Evolutionary conservation across 2,113 vertebrate species (phyloP).

Genomic region (Mormyrus lacerda): DNA sequence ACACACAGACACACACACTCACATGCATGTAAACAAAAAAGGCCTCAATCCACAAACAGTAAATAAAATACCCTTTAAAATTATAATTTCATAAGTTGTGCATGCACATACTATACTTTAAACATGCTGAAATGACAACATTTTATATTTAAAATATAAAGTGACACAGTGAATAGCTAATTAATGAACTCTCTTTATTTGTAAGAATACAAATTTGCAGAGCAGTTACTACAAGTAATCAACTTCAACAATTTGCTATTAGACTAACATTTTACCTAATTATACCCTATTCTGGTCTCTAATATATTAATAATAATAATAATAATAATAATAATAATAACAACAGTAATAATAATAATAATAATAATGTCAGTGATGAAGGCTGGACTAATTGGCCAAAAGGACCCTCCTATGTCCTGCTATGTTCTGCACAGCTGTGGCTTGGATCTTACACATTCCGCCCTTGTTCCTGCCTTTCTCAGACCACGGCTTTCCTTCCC

Average conservation of each 20-base stretch:
- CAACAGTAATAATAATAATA: conserved; percentile 36
- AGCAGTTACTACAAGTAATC: conserved; percentile 53
- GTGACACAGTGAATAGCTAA: not conserved
- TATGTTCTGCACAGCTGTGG: conserved; percentile 69
- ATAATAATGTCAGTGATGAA: conserved; percentile 9
- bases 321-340: conserved; percentile 34
- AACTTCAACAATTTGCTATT: conserved; percentile 50
- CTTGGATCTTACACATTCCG: conserved; percentile 56
- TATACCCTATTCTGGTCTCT: conserved; percentile 42
- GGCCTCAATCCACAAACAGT: not conserved
- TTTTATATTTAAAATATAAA: conserved; percentile 27
- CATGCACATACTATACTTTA: not conserved
- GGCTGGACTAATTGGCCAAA: conserved; percentile 44
- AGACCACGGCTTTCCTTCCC: conserved; percentile 75
- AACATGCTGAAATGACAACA: not conserved
- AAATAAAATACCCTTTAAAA: not conserved
- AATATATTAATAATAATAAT: conserved; percentile 55
- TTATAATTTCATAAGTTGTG: not conserved
- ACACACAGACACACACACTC: not conserved
- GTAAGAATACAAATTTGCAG: conserved; percentile 35
- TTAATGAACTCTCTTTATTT: not conserved
- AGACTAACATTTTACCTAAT: conserved; percentile 54
- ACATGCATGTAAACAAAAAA: not conserved
- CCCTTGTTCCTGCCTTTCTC: conserved; percentile 62
- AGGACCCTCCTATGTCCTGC: conserved; percentile 54